Percentiles rank a stretch among this genome's conserved stretches.
These are phyloP conservation scores for Cettia cetti DNA, from an alignment of 2,113 vertebrate genomes.

Conservation along the genomic window DNA sequence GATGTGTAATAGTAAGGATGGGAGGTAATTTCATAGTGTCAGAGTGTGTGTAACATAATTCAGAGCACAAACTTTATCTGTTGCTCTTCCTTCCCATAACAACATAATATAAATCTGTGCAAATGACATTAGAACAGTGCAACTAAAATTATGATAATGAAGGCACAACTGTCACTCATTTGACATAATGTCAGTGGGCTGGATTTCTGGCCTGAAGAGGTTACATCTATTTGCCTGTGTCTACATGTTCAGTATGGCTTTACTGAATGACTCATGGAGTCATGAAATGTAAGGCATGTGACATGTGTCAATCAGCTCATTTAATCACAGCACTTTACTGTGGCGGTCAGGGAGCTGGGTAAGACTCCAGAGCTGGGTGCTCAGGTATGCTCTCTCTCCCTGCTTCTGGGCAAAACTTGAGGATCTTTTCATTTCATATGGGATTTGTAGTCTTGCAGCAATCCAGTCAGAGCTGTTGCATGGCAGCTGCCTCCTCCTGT, in stretches of 20 bases:
- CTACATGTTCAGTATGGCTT: not conserved
- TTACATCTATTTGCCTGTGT: not conserved
- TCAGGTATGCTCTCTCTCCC: not conserved
- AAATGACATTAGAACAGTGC: not conserved
- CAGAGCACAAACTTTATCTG: not conserved
- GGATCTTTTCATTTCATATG: not conserved
- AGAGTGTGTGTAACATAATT: not conserved
- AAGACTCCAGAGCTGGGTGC: not conserved
- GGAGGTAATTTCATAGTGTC: not conserved
- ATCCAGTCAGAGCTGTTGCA: not conserved
- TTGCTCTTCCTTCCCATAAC: not conserved
- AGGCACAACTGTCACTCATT: not conserved
- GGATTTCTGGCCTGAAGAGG: not conserved
- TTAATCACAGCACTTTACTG: not conserved
- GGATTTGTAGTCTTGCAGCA: not conserved
- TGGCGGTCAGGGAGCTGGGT: not conserved
- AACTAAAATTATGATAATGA: not conserved
- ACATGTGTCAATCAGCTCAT: not conserved
- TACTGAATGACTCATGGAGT: not conserved
- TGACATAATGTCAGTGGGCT: not conserved
- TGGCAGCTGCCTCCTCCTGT: not conserved
- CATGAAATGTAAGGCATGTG: not conserved
- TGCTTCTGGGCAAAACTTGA: not conserved
- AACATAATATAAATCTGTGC: not conserved
- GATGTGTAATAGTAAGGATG: not conserved